Base-by-base conservation (phyloP, 1,140 invertebrate genomes). In the Drosophila quadrilineata region DNA sequence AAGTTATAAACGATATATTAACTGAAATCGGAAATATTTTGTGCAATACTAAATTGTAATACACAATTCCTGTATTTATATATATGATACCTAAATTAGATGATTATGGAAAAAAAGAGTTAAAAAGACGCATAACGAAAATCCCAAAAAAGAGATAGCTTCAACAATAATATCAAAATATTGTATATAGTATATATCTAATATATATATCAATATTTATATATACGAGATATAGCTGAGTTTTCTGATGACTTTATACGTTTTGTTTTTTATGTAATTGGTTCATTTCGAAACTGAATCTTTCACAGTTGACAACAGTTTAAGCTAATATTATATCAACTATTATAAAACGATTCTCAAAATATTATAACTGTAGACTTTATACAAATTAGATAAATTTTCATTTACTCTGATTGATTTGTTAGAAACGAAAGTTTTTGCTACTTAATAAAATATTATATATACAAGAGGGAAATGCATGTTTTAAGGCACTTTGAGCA, bases 1-100 rank as follows among this genome's bases (percentile, higher is more conserved):
- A 35, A 29, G 22, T 40, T 6, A 38, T 53, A 8, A 21, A 24
- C 24, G 29, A 65, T 33, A 58, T 43, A 50, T 56, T 33, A 64
- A 68, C 48, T 72, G 41, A 65, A 66, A 56, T 62, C 43, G 41
- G 40, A 60, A 82, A 84, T 69, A 82, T 68, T 85, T 79, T 85
- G 79, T 84, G 79, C 79, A 84, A 85, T 75, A 84, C 79, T 84
- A 84, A 79, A 71, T 73, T 65, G 59, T 75, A 71, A 75, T 38
- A 68, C 63, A 45, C 31, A 73, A 63, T 40, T 48, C 19, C 21
- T 22, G 36, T 69, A 69, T 48, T 45, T 41, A 52, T 62, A 38
- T 56, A 48, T 26, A 43, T 53, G 43, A 60, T 35, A 59, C 54
- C 62, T 72, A 57, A 63, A 75, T 66, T 45, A 71, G 49, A 66